Percentiles rank a stretch among this genome's conserved stretches.
Evolutionary conservation across 2,113 vertebrate species (phyloP).

Genomic region (Arenaria interpres): DNA sequence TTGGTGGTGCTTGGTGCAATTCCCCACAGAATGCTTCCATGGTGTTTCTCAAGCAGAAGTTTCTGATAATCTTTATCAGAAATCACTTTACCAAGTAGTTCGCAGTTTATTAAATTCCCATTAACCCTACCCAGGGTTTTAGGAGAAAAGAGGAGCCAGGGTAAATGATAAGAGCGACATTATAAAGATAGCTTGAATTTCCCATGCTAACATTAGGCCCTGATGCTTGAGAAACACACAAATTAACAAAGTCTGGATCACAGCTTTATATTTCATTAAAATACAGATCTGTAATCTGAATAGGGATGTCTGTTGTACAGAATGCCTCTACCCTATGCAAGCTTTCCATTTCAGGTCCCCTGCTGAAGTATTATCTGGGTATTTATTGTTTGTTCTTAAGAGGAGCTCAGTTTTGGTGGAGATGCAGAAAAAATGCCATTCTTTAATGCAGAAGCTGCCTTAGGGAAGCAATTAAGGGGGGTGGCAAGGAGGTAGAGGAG

Average conservation of each 20-base stretch:
- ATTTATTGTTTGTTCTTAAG: background rate
- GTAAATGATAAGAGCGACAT: background rate
- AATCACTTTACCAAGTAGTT: background rate
- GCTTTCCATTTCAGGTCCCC: background rate
- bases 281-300: background rate
- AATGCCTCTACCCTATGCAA: background rate
- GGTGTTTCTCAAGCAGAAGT: background rate
- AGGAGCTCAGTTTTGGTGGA: background rate
- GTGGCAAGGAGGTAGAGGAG: background rate
- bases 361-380: background rate
- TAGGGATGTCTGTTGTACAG: background rate
- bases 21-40: background rate
- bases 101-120: background rate
- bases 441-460: background rate
- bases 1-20: background rate
- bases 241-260: background rate
- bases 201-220: accelerated
- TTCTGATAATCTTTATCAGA: background rate
- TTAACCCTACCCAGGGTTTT: background rate
- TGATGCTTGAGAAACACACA: background rate
- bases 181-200: background rate
- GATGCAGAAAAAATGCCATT: background rate
- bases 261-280: background rate
- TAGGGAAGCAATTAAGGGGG: background rate
- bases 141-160: background rate